Base-by-base conservation (phyloP, 2,888 invertebrate species). In the Pterobdella sp. region DNA sequence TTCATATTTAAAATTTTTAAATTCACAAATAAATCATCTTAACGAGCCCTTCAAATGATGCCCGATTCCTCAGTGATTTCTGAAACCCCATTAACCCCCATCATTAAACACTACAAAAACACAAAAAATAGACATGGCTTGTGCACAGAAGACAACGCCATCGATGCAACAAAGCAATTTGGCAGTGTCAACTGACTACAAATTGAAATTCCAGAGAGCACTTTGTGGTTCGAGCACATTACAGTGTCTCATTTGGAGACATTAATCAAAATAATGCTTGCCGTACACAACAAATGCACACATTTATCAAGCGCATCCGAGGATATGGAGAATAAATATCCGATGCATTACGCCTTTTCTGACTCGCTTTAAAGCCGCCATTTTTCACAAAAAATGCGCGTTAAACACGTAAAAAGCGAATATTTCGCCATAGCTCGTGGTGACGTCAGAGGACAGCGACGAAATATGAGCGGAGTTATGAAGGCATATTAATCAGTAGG, bases 241-340 rank as follows among this genome's bases (percentile, higher is more conserved):
- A 22, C n/a, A 56, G n/a, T 26, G 3, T 56, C 60, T 56, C 60
- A 56, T 56, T 56, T n/a, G 26, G 10, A 26, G n/a, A 22, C 60
- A 56, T 56, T 56, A 56, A 56, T 56, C 60, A 56, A 56, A 56
- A 56, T 56, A 56, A 56, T 56, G 60, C 4, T 26, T 22, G n/a
- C 60, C n/a, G n/a, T 56, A 56, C 60, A 7, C 14, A 14, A 56
- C 60, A 56, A 56, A 56, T 56, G 60, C 26, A 26, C 26, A 4
- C 60, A 56, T 56, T 56, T 56, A 56, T 56, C 60, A 56, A 56
- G 10, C 4, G n/a, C 4, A 7, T 56, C 26, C 60, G 60, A 56
- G 60, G n/a, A 56, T 56, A n/a, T n/a, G 60, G 3, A 3, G 10
- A 56, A 56, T 56, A 22, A 56, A 22, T n/a, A 56, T 22, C n/a